phyloP scores from a whole-genome alignment of 1,140 invertebrate species.

The Conus ventricosus region DNA sequence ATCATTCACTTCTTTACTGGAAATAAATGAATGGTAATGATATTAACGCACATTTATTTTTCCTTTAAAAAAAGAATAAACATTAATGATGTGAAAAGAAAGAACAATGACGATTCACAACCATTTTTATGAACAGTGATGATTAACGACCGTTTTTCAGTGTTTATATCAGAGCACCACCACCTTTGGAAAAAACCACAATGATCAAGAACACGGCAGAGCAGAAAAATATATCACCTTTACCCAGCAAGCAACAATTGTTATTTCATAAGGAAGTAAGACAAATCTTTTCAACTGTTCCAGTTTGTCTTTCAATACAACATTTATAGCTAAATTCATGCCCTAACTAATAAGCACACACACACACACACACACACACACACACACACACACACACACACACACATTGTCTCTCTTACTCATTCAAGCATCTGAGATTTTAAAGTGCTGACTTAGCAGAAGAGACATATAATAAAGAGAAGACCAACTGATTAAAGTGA shows the following conservation, averaged over 20 bases:
- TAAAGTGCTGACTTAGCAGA: no score
- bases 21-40: no score
- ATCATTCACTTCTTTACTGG: background rate
- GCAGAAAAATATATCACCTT: background rate
- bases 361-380: background rate
- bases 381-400: background rate
- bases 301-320: background rate
- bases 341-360: no score
- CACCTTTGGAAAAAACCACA: background rate
- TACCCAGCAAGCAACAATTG: background rate
- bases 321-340: no score
- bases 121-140: background rate
- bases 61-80: background rate
- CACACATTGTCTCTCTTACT: background rate
- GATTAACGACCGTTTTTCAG: background rate
- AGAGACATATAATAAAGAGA: background rate
- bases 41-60: background rate
- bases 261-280: no score
- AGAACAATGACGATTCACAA: background rate
- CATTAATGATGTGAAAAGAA: background rate
- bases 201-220: background rate
- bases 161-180: background rate
- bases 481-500: background rate
- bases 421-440: no score
- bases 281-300: no score